Evolutionary conservation across 2,888 invertebrate species (phyloP).

Genomic region (Parthenolecanium corni): DNA sequence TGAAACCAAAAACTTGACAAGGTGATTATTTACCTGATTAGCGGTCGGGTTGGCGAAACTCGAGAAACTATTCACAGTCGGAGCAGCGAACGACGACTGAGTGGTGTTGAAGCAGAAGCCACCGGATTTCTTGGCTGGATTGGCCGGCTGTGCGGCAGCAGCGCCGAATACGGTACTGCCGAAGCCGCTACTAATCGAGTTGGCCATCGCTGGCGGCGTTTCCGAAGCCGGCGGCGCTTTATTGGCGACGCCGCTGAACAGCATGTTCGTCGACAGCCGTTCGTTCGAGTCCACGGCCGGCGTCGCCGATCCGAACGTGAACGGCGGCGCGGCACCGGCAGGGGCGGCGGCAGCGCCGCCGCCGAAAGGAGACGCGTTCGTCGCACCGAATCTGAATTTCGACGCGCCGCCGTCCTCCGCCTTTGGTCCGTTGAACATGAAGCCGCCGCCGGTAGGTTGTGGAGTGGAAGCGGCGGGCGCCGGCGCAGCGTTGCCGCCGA

Average conservation of each 20-base stretch:
- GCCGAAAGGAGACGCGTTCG: neutral
- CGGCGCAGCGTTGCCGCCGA: neutral
- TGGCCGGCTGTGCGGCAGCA: neutral
- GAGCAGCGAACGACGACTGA: neutral
- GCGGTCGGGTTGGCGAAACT: neutral
- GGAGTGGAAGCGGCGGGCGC: neutral
- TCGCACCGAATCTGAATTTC: constrained; percentile 7
- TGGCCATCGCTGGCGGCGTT: neutral
- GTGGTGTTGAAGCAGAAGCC: constrained; percentile 9
- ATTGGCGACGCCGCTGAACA: neutral
- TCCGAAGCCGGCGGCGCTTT: neutral
- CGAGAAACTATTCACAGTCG: constrained; percentile 7
- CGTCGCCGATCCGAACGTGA: neutral
- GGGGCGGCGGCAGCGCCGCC: neutral
- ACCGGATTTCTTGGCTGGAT: constrained; percentile 6
- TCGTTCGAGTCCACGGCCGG: neutral
- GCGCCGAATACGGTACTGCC: constrained; percentile 2
- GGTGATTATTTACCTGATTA: constrained; percentile 7
- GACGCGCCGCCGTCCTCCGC: constrained; percentile 2
- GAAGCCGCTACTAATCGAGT: neutral
- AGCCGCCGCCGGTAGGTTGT: neutral
- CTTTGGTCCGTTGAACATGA: constrained; percentile 17
- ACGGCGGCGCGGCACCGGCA: neutral
- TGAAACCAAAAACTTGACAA: no score
- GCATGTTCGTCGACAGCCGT: neutral